phyloP scores from a whole-genome alignment of 2,888 invertebrate genomes.

The Alcis repandata region DNA sequence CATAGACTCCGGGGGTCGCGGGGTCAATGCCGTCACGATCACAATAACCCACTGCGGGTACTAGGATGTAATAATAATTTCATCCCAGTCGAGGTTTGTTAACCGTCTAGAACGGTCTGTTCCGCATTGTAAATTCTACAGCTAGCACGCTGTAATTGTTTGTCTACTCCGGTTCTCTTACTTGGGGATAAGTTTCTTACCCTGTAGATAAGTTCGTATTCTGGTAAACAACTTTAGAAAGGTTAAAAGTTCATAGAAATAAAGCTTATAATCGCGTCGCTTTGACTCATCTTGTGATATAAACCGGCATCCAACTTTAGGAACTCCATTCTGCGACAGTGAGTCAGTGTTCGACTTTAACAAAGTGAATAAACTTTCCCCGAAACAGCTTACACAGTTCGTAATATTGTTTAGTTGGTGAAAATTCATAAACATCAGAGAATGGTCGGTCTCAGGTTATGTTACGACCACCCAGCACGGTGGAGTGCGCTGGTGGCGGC shows the following conservation, averaged over 20 bases:
- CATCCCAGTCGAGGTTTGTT: constrained; percentile 55
- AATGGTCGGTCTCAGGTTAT: constrained; percentile 68
- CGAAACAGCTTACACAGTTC: constrained; percentile 43
- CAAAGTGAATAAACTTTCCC: constrained; percentile 46
- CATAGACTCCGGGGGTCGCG: constrained; percentile 71
- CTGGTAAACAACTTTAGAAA: constrained; percentile 1
- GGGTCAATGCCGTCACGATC: constrained; percentile 80
- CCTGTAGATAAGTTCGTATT: constrained; percentile 3
- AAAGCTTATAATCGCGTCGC: constrained; percentile 17
- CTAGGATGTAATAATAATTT: constrained; percentile 57
- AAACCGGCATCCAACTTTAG: constrained; percentile 34
- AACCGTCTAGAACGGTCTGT: constrained; percentile 42
- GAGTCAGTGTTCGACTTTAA: constrained; percentile 37
- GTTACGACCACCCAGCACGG: constrained; percentile 72
- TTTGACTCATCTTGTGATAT: constrained; percentile 25
- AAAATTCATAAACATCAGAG: constrained; percentile 70
- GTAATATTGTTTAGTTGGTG: constrained; percentile 59
- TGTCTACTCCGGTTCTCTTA: not conserved
- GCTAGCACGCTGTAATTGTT: constrained; percentile 11
- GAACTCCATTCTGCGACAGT: constrained; percentile 42
- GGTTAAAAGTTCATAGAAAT: constrained; percentile 28
- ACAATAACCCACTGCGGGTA: constrained; percentile 65
- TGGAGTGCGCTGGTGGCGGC: constrained; percentile 47
- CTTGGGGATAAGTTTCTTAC: constrained; percentile 4
- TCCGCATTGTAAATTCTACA: constrained; percentile 10